Evolutionary conservation across 2,888 invertebrate species (phyloP).

Genomic region (Lacanobia oleracea): DNA sequence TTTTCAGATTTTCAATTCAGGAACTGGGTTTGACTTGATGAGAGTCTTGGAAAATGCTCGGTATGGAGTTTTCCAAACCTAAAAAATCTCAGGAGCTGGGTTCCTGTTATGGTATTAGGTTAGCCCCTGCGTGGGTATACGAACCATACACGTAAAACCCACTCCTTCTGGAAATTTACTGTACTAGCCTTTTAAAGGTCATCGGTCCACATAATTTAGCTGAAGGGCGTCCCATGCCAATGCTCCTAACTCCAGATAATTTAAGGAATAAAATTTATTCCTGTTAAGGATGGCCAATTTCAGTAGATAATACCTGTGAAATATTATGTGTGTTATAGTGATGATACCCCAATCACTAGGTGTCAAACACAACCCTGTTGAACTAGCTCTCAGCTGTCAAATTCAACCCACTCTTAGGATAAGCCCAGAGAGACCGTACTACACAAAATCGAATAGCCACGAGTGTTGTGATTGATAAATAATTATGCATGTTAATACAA

Average conservation of each 20-base stretch:
- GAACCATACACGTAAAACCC: too few species aligned
- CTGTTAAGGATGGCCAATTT: neutral
- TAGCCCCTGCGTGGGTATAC: too few species aligned
- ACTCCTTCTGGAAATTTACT: neutral
- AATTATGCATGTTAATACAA: neutral
- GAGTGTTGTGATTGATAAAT: neutral
- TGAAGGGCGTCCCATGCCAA: slow-evolving; percentile 13
- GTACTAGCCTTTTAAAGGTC: neutral
- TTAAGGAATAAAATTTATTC: neutral
- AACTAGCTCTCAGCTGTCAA: slow-evolving; percentile 41
- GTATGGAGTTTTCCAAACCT: neutral
- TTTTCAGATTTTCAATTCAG: too few species aligned
- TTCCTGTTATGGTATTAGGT: neutral
- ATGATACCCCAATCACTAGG: slow-evolving; percentile 41
- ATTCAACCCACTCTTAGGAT: slow-evolving; percentile 27
- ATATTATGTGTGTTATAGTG: neutral
- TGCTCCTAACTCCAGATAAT: neutral
- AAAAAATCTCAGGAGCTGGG: neutral
- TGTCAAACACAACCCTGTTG: slow-evolving; percentile 44
- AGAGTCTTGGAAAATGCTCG: neutral
- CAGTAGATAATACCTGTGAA: neutral
- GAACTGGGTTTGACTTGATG: too few species aligned
- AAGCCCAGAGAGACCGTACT: neutral
- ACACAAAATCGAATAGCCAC: neutral
- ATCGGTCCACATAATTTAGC: neutral